Evolutionary conservation across 1,140 invertebrate species (phyloP), one percentile per base, ranked within the genome.

Genomic region (Zaprionus tsacasi): DNA sequence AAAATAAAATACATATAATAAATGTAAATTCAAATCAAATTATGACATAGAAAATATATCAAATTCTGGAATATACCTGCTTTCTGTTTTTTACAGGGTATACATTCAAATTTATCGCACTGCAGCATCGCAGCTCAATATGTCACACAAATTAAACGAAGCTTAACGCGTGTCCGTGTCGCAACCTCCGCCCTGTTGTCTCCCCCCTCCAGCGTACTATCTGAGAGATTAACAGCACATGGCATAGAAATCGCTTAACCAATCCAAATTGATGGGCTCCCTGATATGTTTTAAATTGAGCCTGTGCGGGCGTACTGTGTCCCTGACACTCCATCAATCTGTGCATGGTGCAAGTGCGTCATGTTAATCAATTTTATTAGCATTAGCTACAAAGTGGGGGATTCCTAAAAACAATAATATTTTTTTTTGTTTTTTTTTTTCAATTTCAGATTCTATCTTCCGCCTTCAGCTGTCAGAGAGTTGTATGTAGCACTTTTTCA

Each of bases 351-450:
- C 64, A 59, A 67, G 36, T 61, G 68, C 71, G 70, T 64, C 79
- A 79, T 70, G 76, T 82, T 79, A 88, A 88, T 80, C 77, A 87
- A 88, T 78, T 87, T 87, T 87, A 88, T 83, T 87, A 87, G 73
- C 80, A 88, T 83, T 78, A 61, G 65, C 57, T 58, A 65, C 35
- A 68, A 50, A 50, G 67, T n/a, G 38, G 40, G 40, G 40, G n/a
- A 13, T 15, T 72, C 45, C 50, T 48, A 35, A 38, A 17, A 48
- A 61, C 21, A 13, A 63, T 10, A 64, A 52, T n/a, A 54, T 77
- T 60, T 55, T 67, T 55, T 67, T 8, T 40, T 27, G 43, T 55
- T 38, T 59, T 38, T 21, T 21, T 21, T 21, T 21, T 21, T 21
- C 2, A 17, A 40, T 61, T 61, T 57, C 10, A 58, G 54, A 69